phyloP scores from a whole-genome alignment of 1,140 invertebrate genomes.

The Tenebrio molitor region DNA sequence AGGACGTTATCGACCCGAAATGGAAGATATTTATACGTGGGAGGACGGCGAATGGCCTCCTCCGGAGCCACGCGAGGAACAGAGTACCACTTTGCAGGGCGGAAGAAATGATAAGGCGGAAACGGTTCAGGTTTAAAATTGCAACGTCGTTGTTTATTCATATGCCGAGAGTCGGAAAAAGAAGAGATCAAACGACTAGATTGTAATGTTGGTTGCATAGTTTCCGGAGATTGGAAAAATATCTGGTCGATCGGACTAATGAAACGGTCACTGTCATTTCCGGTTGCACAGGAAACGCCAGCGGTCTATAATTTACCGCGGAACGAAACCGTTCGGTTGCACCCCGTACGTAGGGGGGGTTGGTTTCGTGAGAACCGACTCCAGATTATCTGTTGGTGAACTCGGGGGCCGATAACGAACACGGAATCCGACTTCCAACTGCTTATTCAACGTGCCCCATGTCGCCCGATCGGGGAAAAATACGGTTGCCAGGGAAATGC shows the following conservation, averaged over 20 bases:
- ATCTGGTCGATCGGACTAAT: too few species aligned
- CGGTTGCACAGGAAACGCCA: too few species aligned
- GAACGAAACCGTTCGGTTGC: too few species aligned
- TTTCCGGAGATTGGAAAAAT: too few species aligned
- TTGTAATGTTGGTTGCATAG: too few species aligned
- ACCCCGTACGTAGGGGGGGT: too few species aligned
- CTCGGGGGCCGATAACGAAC: not conserved
- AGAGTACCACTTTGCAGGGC: slow-evolving; percentile 15
- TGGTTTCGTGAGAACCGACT: slow-evolving; percentile 28
- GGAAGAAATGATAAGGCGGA: slow-evolving; percentile 1
- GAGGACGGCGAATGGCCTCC: slow-evolving; percentile 1
- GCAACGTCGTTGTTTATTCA: too few species aligned
- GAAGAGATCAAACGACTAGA: too few species aligned
- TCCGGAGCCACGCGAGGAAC: not conserved
- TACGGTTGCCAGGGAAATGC: not conserved
- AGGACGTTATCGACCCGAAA: slow-evolving; percentile 26
- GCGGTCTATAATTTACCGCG: too few species aligned
- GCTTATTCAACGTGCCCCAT: not conserved
- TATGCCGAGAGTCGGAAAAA: too few species aligned
- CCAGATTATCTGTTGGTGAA: slow-evolving; percentile 30
- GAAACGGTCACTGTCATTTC: too few species aligned
- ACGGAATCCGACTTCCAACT: slow-evolving; percentile 2
- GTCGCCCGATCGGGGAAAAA: not conserved
- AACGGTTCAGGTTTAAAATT: not conserved
- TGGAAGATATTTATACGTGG: not conserved